A percentile compares a stretch with the other conserved stretches of the same genome.
Conservation (phyloP, 2,797 vertebrate species). For the Pantherophis vulpinus region DNA sequence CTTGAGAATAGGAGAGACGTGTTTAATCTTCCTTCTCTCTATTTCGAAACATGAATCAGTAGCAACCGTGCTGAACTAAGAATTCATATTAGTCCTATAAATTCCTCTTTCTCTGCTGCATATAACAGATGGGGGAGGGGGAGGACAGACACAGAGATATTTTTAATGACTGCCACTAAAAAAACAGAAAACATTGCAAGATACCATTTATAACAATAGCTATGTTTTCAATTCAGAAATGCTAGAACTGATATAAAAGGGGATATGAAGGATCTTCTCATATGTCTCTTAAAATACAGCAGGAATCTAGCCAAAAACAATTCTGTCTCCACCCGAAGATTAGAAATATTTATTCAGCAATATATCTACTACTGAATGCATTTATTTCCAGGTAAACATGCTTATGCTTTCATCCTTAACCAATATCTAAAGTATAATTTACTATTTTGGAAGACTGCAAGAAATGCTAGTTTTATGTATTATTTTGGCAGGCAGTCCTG, state of each 20-base stretch:
- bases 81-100: background rate
- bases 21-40: constrained; percentile 35
- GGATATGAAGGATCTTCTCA: constrained; percentile 51
- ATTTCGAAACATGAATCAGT: background rate
- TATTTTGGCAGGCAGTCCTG: constrained; percentile 47
- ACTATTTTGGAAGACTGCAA: constrained; percentile 40
- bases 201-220: constrained; percentile 50
- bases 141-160: constrained; percentile 39
- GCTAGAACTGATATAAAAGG: constrained; percentile 35
- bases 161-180: constrained; percentile 58
- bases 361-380: background rate
- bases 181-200: constrained; percentile 46
- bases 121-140: background rate
- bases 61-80: background rate
- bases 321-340: background rate
- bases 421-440: constrained; percentile 5
- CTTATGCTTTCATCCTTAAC: background rate
- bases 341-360: background rate
- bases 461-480: constrained; percentile 52
- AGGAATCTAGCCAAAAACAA: constrained; percentile 45
- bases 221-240: constrained; percentile 49
- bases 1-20: background rate
- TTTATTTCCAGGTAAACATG: background rate
- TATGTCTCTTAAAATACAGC: constrained; percentile 54
- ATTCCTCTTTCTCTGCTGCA: background rate